phyloP scores from a whole-genome alignment of 2,797 vertebrate genomes.

The Neopelma chrysocephalum region DNA sequence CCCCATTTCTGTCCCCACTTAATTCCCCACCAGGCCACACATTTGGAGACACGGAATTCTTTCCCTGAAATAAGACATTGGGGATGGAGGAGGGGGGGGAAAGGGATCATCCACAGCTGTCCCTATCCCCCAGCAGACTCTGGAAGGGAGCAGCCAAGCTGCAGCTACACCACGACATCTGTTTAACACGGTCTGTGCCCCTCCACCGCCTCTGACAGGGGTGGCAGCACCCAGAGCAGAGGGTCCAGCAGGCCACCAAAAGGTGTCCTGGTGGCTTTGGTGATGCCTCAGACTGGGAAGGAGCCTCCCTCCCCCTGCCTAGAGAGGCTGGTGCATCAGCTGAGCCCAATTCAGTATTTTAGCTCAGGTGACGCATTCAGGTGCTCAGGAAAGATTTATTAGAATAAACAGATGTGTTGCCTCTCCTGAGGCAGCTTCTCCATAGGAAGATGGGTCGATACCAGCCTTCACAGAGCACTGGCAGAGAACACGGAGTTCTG shows the following conservation, averaged over 20 bases:
- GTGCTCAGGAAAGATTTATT: not conserved
- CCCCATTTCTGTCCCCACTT: constrained; percentile 10
- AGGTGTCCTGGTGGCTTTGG: not conserved
- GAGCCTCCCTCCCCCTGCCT: not conserved
- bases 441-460: not conserved
- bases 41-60: constrained; percentile 47
- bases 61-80: constrained; percentile 49
- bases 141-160: rapidly evolving
- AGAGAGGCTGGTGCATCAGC: not conserved
- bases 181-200: not conserved
- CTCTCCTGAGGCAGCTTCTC: not conserved
- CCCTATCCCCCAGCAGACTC: not conserved
- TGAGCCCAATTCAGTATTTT: not conserved
- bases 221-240: not conserved
- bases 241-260: not conserved
- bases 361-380: not conserved
- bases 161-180: not conserved
- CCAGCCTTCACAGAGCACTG: not conserved
- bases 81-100: not conserved
- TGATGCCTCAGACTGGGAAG: not conserved
- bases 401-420: not conserved
- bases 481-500: not conserved
- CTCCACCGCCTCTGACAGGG: rapidly evolving
- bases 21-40: constrained; percentile 28
- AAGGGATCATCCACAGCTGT: constrained; percentile 64